Evolutionary conservation across 2,888 invertebrate genomes (phyloP), one percentile per base, ranked within the genome.

Genomic region (Zele albiditarsus): DNA sequence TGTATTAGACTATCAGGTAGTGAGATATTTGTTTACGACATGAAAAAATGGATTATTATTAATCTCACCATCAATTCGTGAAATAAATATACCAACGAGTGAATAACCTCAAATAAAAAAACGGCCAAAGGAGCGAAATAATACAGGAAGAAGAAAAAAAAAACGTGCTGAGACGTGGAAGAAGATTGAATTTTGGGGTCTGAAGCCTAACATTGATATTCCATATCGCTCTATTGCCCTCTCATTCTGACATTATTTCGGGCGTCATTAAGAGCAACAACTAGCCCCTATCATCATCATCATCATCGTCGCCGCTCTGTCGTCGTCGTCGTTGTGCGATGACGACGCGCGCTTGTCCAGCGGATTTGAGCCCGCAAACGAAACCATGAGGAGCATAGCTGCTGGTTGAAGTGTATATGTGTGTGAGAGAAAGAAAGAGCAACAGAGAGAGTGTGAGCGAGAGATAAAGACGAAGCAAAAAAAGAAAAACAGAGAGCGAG

Each of bases 371-470:
- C 81, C 81, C 80, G 80, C 83, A 78, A 80, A 81, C 77, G 77
- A 82, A 83, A 81, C 83, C 83, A 85, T 84, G 84, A 82, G 81
- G 81, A 81, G 79, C 81, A 80, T 81, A 81, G 82, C 81, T 79
- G 80, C 82, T 82, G 81, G 79, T 80, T 81, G 75, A 76, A 77
- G 77, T 75, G 70, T 74, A 70, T 67, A 57, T 65, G 77, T 75
- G 70, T 74, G 71, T 67, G 63, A 62, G 31, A 70, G 46, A 58
- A 38, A 20, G 65, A 74, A 65, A 38, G 38, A 23, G 25, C 23
- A 1, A 60, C 20, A 58, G 57, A 58, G 53, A 46, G 5, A 53
- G 38, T 12, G 38, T 38, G 38, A 38, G 38, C 38, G 10, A 38
- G 38, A 38, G 38, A 38, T 38, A 38, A 38, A 38, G 38, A 38